Evolutionary conservation across 2,888 invertebrate genomes (phyloP).

Genomic region (Kryphioiulus occultus): DNA sequence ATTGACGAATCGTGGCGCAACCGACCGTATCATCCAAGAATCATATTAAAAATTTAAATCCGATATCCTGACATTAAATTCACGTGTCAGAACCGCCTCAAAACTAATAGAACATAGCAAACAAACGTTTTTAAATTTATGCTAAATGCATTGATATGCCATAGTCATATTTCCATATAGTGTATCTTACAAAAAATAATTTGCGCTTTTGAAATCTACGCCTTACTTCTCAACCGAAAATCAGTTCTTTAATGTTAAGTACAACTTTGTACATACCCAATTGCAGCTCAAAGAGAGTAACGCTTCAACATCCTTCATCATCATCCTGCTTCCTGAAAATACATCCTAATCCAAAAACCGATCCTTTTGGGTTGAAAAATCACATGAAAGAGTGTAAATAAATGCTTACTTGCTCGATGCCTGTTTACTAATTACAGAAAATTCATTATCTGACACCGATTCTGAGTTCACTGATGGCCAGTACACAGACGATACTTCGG

Average conservation of each 20-base stretch:
- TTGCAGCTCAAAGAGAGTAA: too few relatives aligned
- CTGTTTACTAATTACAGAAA: conserved; percentile 40
- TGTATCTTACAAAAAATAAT: too few relatives aligned
- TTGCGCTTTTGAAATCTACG: too few relatives aligned
- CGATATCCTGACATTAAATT: neutral
- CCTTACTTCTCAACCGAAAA: too few relatives aligned
- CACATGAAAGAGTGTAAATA: neutral
- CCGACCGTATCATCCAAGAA: neutral
- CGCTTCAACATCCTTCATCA: neutral
- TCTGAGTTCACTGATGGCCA: conserved; percentile 10
- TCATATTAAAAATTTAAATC: neutral
- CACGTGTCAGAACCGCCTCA: neutral
- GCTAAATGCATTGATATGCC: too few relatives aligned
- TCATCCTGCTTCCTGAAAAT: neutral
- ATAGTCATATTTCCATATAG: too few relatives aligned
- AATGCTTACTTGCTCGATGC: neutral
- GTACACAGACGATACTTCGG: neutral
- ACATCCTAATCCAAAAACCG: neutral
- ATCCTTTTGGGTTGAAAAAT: neutral
- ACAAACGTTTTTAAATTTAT: too few relatives aligned
- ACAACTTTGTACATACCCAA: too few relatives aligned
- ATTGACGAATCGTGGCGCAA: neutral
- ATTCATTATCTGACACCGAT: conserved; percentile 42
- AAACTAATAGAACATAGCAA: too few relatives aligned
- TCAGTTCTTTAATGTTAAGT: too few relatives aligned